Conservation (phyloP, 2,797 vertebrate species). For the Falco berigora region DNA sequence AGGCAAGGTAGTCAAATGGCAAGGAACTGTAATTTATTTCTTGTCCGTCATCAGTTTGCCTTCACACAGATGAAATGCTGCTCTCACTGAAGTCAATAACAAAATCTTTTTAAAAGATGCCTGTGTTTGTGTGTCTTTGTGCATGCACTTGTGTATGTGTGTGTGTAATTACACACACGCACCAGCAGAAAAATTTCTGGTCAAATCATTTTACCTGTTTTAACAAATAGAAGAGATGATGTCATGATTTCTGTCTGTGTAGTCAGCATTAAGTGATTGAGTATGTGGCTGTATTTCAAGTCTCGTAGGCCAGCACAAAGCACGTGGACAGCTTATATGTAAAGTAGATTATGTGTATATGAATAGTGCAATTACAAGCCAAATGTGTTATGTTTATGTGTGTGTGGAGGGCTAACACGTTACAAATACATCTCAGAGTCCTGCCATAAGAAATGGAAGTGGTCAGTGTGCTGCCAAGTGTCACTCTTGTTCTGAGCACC, state of each 20-base stretch:
- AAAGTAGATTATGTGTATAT: not conserved
- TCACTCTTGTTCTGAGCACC: not conserved
- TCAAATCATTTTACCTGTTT: rapidly evolving
- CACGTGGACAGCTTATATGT: not conserved
- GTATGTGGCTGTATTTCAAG: not conserved
- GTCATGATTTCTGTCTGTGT: not conserved
- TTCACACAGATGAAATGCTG: not conserved
- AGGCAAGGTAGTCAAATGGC: not conserved
- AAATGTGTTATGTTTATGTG: not conserved
- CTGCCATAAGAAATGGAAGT: not conserved
- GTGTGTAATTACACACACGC: not conserved
- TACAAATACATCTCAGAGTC: not conserved
- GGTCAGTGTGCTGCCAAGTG: not conserved
- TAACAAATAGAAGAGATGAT: not conserved
- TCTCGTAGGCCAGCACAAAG: not conserved
- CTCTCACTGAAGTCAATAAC: not conserved
- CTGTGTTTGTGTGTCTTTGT: not conserved
- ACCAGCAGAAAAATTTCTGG: not conserved
- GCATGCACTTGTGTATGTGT: not conserved
- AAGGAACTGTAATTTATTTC: not conserved
- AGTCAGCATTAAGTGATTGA: not conserved
- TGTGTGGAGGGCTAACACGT: not conserved
- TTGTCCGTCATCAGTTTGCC: not conserved
- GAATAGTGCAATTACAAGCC: not conserved
- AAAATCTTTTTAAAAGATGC: not conserved